Conservation (phyloP, 2,113 vertebrate species). For the Rana temporaria region DNA sequence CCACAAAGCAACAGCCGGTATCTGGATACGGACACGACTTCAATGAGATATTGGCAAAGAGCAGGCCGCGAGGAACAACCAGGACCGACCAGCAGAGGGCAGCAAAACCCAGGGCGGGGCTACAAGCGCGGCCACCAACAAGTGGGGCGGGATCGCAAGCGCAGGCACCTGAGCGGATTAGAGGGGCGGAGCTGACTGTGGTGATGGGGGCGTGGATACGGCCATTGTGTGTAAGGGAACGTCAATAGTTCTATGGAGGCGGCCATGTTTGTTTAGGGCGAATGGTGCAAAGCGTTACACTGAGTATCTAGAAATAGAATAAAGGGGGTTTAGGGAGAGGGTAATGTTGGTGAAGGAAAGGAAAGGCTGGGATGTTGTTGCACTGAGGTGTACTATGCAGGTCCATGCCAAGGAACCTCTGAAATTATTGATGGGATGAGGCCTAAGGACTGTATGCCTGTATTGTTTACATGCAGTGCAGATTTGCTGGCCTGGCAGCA, state of each 20-base stretch:
- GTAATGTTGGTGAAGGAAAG: no score
- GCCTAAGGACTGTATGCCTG: no score
- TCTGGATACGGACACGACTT: not conserved
- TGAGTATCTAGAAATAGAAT: no score
- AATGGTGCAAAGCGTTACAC: not conserved
- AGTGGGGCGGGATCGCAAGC: constrained; percentile 58
- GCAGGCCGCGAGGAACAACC: not conserved
- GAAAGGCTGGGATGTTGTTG: no score
- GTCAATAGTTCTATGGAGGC: not conserved
- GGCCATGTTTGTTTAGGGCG: not conserved
- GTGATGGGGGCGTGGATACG: not conserved
- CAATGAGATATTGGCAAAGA: not conserved
- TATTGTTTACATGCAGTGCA: no score
- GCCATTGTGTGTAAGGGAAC: no score
- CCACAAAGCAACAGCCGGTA: constrained; percentile 1
- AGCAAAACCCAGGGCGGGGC: constrained; percentile 23
- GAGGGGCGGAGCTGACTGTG: no score
- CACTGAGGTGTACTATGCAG: no score
- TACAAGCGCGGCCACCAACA: constrained; percentile 57
- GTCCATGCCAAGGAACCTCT: no score
- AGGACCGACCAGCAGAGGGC: constrained; percentile 13
- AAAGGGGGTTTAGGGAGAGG: no score
- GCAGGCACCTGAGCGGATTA: not conserved
- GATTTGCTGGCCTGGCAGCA: no score
- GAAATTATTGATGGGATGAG: no score